Conservation (phyloP, 2,113 vertebrate genomes). For the Pica pica region DNA sequence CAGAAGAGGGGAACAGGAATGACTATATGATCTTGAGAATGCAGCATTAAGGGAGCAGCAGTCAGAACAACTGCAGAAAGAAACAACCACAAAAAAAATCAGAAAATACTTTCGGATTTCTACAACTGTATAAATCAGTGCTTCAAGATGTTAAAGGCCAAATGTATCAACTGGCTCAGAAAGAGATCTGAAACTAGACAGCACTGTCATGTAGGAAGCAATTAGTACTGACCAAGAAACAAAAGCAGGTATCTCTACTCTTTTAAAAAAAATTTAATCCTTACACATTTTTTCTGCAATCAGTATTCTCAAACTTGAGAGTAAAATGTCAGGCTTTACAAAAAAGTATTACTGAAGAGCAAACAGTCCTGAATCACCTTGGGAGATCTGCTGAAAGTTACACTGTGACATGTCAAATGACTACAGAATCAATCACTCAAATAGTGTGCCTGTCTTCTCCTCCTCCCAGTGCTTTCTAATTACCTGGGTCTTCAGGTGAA, state of each 20-base stretch:
- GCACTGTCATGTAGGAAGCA: neutral
- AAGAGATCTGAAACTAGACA: neutral
- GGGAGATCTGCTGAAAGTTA: neutral
- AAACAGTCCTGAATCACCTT: neutral
- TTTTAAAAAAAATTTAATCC: neutral
- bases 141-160: neutral
- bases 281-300: neutral
- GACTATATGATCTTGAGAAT: neutral
- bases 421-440: neutral
- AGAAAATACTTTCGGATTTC: neutral
- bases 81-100: neutral
- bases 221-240: neutral
- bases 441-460: neutral
- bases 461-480: neutral
- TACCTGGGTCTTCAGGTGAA: neutral
- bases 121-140: neutral
- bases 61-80: neutral
- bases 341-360: neutral
- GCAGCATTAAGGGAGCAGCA: neutral
- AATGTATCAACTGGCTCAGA: neutral
- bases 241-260: neutral
- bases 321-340: neutral
- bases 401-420: neutral
- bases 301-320: neutral
- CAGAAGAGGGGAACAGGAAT: neutral